Percentiles rank a stretch among this genome's conserved stretches.
These are phyloP conservation scores for Diglossa cyanea DNA, from an alignment of 2,797 vertebrate species.

Conservation along the genomic window DNA sequence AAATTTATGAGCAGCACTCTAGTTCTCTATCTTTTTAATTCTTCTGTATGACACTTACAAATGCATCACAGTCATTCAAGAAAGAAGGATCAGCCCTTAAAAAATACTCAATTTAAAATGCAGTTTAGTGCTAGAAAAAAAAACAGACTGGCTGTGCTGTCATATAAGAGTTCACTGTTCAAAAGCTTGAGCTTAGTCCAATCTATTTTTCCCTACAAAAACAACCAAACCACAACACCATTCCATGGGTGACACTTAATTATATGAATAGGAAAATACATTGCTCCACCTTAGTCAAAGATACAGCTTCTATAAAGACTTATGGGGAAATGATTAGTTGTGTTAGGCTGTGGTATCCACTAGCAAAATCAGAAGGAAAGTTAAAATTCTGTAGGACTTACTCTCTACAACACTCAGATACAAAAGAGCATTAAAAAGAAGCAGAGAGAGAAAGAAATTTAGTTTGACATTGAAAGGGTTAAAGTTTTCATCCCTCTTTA, in stretches of 20 bases:
- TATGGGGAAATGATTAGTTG: background rate
- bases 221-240: background rate
- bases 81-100: background rate
- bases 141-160: background rate
- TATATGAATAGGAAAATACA: background rate
- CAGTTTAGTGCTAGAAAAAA: background rate
- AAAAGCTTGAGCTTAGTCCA: background rate
- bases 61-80: background rate
- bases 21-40: background rate
- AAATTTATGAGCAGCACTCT: background rate
- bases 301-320: background rate
- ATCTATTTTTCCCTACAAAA: background rate
- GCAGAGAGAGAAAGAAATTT: slow-evolving; percentile 37
- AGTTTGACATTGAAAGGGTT: background rate
- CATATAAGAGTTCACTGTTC: background rate
- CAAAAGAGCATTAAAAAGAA: slow-evolving; percentile 28
- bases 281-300: background rate
- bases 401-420: slow-evolving; percentile 26
- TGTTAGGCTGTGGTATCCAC: background rate
- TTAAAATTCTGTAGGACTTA: background rate
- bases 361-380: background rate
- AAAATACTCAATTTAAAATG: slow-evolving; percentile 8
- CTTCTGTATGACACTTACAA: background rate
- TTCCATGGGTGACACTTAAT: background rate
- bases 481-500: slow-evolving; percentile 10